Conservation (phyloP, 2,797 vertebrate species). For the Sardinella longiceps region DNA sequence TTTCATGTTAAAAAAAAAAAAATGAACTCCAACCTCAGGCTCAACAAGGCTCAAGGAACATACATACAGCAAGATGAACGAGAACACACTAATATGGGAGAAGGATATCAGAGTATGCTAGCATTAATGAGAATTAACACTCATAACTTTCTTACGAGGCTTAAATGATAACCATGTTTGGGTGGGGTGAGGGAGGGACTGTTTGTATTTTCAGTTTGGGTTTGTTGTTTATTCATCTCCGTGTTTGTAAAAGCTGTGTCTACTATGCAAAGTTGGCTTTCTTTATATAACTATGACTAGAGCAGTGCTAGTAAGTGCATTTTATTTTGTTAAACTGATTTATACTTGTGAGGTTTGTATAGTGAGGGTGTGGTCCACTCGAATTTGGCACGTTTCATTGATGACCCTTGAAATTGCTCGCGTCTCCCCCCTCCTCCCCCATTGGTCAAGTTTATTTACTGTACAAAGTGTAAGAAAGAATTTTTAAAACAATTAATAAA, state of each 20-base stretch:
- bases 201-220: conserved; percentile 64
- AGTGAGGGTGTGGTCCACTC: conserved; percentile 78
- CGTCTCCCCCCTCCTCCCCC: conserved; percentile 83
- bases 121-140: background rate
- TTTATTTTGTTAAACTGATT: conserved; percentile 63
- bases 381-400: conserved; percentile 69
- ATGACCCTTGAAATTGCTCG: conserved; percentile 85
- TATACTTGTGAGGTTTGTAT: conserved; percentile 65
- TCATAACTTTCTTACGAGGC: background rate
- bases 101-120: conserved; percentile 8
- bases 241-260: conserved; percentile 73
- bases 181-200: conserved; percentile 49
- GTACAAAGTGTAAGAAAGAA: conserved; percentile 87
- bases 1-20: conserved; percentile 2
- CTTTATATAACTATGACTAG: conserved; percentile 78
- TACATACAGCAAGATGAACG: conserved; percentile 63
- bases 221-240: conserved; percentile 52
- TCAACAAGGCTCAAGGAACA: conserved; percentile 50
- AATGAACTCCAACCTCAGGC: conserved; percentile 3
- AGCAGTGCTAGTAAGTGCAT: conserved; percentile 79
- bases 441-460: conserved; percentile 73
- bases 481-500: conserved; percentile 88
- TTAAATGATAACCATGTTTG: conserved; percentile 40
- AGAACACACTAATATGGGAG: conserved; percentile 57
- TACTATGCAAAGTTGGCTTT: conserved; percentile 92